phyloP scores from a whole-genome alignment of 2,888 invertebrate species.

The Nomada ruficornis region DNA sequence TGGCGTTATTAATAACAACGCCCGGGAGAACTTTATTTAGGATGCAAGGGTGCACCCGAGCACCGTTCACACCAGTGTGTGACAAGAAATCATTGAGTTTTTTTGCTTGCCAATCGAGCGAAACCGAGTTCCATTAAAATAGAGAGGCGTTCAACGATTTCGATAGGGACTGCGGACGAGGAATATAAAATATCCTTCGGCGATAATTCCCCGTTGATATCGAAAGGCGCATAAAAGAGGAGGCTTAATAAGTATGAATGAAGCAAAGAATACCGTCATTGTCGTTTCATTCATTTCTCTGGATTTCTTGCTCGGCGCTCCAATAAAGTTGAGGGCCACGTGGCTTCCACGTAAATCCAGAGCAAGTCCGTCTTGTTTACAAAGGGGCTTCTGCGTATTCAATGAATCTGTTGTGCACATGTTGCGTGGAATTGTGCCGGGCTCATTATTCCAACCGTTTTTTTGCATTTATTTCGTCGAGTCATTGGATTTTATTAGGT shows the following conservation, averaged over 20 bases:
- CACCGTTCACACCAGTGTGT: not conserved
- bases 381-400: constrained; percentile 42
- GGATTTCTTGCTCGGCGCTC: constrained; percentile 50
- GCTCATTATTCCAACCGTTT: not conserved
- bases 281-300: constrained; percentile 74
- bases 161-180: constrained; percentile 3
- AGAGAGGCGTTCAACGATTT: constrained; percentile 1
- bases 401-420: constrained; percentile 32
- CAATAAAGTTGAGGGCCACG: constrained; percentile 42
- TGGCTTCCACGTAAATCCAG: constrained; percentile 36
- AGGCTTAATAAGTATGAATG: constrained; percentile 53
- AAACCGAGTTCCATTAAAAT: not conserved
- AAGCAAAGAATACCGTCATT: constrained; percentile 52
- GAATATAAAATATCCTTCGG: constrained; percentile 52
- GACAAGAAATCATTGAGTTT: not conserved
- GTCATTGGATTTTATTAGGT: too few species aligned
- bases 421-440: constrained; percentile 7
- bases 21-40: not conserved
- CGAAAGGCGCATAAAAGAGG: constrained; percentile 25
- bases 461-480: not conserved
- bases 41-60: not conserved
- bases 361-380: constrained; percentile 26
- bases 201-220: constrained; percentile 51
- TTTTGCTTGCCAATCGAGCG: not conserved
- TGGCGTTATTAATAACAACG: constrained; percentile 7